phyloP scores from a whole-genome alignment of 2,888 invertebrate species.

The Esperia sulphurella region DNA sequence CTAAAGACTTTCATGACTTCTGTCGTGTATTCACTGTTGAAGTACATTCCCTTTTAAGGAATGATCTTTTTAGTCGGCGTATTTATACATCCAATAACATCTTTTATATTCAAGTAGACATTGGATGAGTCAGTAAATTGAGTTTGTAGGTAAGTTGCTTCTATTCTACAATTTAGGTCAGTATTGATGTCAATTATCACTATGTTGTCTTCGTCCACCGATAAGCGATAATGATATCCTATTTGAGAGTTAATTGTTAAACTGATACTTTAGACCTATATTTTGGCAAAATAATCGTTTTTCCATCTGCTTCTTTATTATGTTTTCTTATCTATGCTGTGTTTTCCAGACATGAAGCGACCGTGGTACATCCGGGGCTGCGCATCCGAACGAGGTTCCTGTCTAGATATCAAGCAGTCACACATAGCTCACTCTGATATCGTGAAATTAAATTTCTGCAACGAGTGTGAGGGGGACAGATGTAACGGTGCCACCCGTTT shows the following conservation, averaged over 20 bases:
- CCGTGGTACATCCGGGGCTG: slow-evolving; percentile 56
- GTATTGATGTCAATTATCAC: neutral
- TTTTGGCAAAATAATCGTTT: too few species aligned
- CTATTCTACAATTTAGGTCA: neutral
- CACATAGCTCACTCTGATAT: slow-evolving; percentile 29
- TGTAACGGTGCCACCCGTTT: slow-evolving; percentile 48
- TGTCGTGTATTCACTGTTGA: too few species aligned
- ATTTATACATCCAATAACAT: too few species aligned
- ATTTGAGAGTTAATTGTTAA: too few species aligned
- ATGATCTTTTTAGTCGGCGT: too few species aligned
- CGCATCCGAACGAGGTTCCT: slow-evolving; percentile 51
- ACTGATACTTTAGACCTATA: too few species aligned
- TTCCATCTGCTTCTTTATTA: too few species aligned
- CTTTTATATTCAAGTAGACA: too few species aligned
- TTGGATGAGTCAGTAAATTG: too few species aligned
- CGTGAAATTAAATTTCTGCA: slow-evolving; percentile 40
- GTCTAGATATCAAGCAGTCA: slow-evolving; percentile 43
- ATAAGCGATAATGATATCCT: neutral
- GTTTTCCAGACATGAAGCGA: slow-evolving; percentile 42
- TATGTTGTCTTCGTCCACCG: neutral
- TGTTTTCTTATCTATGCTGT: neutral
- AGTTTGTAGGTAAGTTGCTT: neutral
- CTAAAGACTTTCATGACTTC: too few species aligned
- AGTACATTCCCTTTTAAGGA: too few species aligned
- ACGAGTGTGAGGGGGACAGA: slow-evolving; percentile 51